Evolutionary conservation across 2,797 vertebrate genomes (phyloP).

Genomic region (Tarsius wallacei): DNA sequence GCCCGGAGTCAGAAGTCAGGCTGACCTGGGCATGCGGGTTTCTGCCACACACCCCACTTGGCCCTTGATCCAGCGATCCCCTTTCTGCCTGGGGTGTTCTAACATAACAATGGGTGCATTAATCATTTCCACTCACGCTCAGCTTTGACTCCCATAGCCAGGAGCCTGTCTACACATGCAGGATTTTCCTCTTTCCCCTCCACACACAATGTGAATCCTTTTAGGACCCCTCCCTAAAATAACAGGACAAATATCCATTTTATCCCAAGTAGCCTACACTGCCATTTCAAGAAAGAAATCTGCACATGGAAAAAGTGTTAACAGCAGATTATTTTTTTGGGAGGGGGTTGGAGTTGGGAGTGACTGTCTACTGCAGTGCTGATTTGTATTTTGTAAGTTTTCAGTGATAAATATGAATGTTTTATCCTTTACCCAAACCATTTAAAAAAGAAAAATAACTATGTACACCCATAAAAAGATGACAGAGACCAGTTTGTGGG

Average conservation of each 20-base stretch:
- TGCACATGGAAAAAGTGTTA: neutral
- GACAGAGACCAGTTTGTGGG: neutral
- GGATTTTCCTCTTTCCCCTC: conserved; percentile 70
- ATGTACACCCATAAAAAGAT: neutral
- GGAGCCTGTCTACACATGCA: conserved; percentile 56
- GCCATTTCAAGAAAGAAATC: neutral
- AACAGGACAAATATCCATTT: neutral
- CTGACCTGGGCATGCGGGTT: conserved; percentile 81
- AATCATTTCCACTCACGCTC: conserved; percentile 72
- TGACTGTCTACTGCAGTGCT: neutral
- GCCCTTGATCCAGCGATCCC: conserved; percentile 72
- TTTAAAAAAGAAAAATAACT: neutral
- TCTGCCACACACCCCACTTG: conserved; percentile 76
- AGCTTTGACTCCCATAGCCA: neutral
- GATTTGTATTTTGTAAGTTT: neutral
- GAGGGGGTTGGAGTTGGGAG: too few relatives aligned
- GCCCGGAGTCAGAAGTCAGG: conserved; percentile 81
- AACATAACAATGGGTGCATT: conserved; percentile 59
- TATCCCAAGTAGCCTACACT: neutral
- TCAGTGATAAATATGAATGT: neutral
- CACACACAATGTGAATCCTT: neutral
- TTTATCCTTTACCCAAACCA: neutral
- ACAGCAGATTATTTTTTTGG: neutral
- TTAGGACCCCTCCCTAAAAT: neutral
- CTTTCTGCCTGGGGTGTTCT: conserved; percentile 62